Evolutionary conservation across 2,797 vertebrate species (phyloP), one percentile per base, ranked within the genome.

Genomic region (Xyrichtys novacula): DNA sequence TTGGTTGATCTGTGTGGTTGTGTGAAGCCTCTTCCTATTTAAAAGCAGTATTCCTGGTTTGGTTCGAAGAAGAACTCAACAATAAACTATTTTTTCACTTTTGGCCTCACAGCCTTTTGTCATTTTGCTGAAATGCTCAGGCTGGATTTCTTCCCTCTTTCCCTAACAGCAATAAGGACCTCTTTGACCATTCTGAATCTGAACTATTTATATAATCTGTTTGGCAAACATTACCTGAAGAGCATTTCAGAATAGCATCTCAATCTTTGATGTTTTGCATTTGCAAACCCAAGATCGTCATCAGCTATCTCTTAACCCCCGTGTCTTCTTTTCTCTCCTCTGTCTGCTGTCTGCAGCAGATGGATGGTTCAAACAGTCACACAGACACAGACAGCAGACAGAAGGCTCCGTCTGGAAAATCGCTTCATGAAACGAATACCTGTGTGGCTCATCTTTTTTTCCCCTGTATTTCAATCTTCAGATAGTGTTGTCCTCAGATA

Each of bases 391-490:
- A 63, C 80, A 58, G 71, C 43, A 75, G 80, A 82, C 77, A 78
- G 70, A 76, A 49, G 61, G 60, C 79, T 84, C 59, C 67, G 72
- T 89, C 85, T 88, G 82, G 71, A 81, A 79, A 85, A 79, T 54
- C 67, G 46, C 55, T 77, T 72, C 59, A 65, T 58, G 53, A 81
- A 79, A 76, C 10, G 1, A 62, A 78, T 75, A 74, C 58, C 73
- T 76, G 53, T 23, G 31, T 54, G 34, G 46, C 39, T 67, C 69
- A 60, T 66, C 4, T 0, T 36, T 36, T 56, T 26, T 66, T 64
- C 46, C 22, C 16, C 32, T 60, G 11, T 34, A 59, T 80, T 59
- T 76, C 12, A 65, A 9, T 48, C 46, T 47, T 32, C 22, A 50
- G 14, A 71, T 53, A 11, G 26, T 31, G 9, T 71, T 71, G 40